Base-by-base conservation (phyloP, 2,797 vertebrate genomes). In the Morelia viridis region DNA sequence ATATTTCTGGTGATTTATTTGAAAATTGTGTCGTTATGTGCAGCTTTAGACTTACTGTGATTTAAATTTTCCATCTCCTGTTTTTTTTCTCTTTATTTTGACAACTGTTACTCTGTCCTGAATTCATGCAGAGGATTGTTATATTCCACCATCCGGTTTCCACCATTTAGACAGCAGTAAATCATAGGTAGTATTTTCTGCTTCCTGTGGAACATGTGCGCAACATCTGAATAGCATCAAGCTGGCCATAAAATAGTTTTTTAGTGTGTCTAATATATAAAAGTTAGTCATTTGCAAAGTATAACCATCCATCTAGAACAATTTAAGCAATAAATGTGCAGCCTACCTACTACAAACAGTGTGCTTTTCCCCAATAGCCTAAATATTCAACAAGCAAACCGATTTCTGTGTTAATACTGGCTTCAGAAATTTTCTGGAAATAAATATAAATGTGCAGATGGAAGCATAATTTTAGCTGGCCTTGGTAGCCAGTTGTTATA, bases 131-230 rank as follows among this genome's bases (percentile, higher is more conserved):
- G 90, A 93, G 89, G 85, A 85, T 28, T 85, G 68, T 68, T 91
- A 58, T 50, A 83, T 62, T 87, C 15, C 71, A 85, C 64, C 10
- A 93, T 86, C 68, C 50, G 89, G 3, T 46, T 90, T 58, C 53
- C n/a, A 58, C 22, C 90, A 85, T 94, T 95, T 95, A 93, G 86
- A 64, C 91, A 94, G 90, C 53, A 88, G n/a, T 94, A 94, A 93
- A 93, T 91, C 41, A 90, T 93, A 56, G 62, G 22, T 80, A 90
- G 11, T 89, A 53, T 61, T 85, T 91, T 90, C 46, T 71, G 1
- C 91, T 95, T 96, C 91, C 93, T 94, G 71, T 22, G 88, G 92
- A 95, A 89, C 92, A 94, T 91, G 87, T 94, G 90, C 89, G 94
- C 71, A 89, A 88, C 94, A 95, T 93, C 93, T 96, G 92, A 91